Base-by-base conservation (phyloP, 35 echinoderm and acorn worm genomes). In the Holothuria glaberrima region DNA sequence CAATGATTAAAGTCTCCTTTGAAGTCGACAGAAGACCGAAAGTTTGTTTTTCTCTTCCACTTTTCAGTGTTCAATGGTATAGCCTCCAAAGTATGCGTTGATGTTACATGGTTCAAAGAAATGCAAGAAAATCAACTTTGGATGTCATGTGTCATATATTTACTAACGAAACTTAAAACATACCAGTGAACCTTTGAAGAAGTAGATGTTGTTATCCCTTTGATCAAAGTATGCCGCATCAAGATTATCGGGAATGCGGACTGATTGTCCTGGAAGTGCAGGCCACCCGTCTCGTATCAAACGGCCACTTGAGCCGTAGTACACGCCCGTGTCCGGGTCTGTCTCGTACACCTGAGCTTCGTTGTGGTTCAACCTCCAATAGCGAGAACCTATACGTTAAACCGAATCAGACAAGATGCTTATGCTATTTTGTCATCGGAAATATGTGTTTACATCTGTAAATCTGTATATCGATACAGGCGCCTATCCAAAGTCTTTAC, bases 161-260 rank as follows among this genome's bases (percentile, higher is more conserved):
- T n/a, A n/a, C n/a, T n/a, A 41, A 69, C 0, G 66, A 69, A 25
- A 4, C 19, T 12, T 69, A 0, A 41, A 35, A 21, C 90, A 68
- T 92, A 99, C 97, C 90, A 21, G 58, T 18, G 80, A 81, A 20
- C 89, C 91, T 77, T 95, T 95, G 67, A 99, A 99, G 83, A 99
- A 99, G 76, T 99, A 99, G 4, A 95, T 84, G 30, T 99, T 90
- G 25, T 89, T 80, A 78, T 99, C 97, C 58, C 94, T 87, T 58
- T 85, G 90, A 81, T 99, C 97, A 59, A 88, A 93, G 89, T 99
- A 95, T 0, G 91, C 93, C 22, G 97, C 87, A 18, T 95, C 91
- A 10, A 99, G 86, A 30, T 99, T 93, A 72, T 92, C 88, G 16
- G 97, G 97, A 30, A 99, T 99, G 2, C 93, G 41, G 32, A 80